These are phyloP conservation scores for Thereva nobilitata DNA, from an alignment of 2,888 invertebrate species.

Conservation along the genomic window DNA sequence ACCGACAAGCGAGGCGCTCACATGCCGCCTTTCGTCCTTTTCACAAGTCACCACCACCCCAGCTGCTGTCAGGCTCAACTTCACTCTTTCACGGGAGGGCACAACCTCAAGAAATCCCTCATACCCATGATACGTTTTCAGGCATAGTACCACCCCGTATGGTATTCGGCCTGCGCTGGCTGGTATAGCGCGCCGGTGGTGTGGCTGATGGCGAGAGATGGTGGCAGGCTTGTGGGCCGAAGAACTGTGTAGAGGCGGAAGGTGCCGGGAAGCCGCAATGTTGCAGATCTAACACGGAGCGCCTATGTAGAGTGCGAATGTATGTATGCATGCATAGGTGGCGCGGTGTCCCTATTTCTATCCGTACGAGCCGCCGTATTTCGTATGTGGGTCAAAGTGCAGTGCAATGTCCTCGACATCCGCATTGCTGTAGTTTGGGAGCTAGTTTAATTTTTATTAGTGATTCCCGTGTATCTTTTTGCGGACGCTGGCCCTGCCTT, in stretches of 20 bases:
- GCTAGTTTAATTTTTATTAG: slow-evolving; percentile 51
- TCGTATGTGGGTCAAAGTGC: slow-evolving; percentile 57
- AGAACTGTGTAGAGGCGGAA: slow-evolving; percentile 51
- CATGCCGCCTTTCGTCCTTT: slow-evolving; percentile 10
- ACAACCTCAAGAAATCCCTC: not conserved
- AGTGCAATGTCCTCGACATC: slow-evolving; percentile 60
- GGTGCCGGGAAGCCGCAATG: slow-evolving; percentile 47
- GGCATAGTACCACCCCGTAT: no score
- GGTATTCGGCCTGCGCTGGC: slow-evolving; percentile 27
- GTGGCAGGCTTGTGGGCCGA: slow-evolving; percentile 36
- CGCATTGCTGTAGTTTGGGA: slow-evolving; percentile 59
- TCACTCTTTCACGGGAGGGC: not conserved
- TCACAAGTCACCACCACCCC: not conserved
- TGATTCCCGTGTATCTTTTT: slow-evolving; percentile 43
- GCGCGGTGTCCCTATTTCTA: slow-evolving; percentile 39
- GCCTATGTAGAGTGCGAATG: slow-evolving; percentile 46
- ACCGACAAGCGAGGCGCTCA: slow-evolving; percentile 14
- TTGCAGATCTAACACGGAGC: slow-evolving; percentile 56
- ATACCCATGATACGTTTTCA: no score
- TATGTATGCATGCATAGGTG: slow-evolving; percentile 37
- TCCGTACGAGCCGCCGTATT: slow-evolving; percentile 38
- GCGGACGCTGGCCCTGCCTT: slow-evolving; percentile 13
- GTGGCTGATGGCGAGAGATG: slow-evolving; percentile 3
- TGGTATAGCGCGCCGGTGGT: not conserved
- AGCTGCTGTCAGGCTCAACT: not conserved